Conservation (phyloP, 1,140 invertebrate genomes). For the Tetramorium simillimum region DNA sequence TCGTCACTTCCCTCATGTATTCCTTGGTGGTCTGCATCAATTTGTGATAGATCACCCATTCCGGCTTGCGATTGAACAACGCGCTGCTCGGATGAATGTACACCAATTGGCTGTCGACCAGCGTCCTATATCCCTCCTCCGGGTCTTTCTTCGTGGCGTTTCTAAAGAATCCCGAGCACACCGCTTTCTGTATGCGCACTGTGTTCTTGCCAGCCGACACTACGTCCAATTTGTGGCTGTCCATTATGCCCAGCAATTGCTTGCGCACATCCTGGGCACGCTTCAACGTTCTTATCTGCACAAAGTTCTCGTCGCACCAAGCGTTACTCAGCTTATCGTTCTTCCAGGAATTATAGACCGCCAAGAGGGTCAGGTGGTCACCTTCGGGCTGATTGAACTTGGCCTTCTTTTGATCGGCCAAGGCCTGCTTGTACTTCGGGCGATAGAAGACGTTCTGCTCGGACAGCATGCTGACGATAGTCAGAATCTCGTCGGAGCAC, state of each 20-base stretch:
- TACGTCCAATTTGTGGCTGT: conserved; percentile 99
- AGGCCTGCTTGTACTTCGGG: conserved; percentile 98
- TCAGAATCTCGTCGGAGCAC: conserved; percentile 99
- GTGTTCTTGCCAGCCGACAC: conserved; percentile 98
- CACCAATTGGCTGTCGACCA: conserved; percentile 99
- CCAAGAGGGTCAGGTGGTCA: conserved; percentile 98
- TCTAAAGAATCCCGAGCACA: conserved; percentile 99
- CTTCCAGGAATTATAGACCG: conserved; percentile 99
- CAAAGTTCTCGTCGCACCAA: conserved; percentile 99
- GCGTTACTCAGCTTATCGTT: conserved; percentile 99
- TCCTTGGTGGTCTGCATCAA: conserved; percentile 99
- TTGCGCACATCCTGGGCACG: conserved; percentile 99
- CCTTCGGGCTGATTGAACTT: conserved; percentile 99
- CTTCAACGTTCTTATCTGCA: conserved; percentile 98
- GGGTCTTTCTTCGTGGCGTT: conserved; percentile 99
- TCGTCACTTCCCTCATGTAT: conserved; percentile 99
- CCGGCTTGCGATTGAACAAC: conserved; percentile 98
- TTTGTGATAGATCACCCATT: conserved; percentile 99
- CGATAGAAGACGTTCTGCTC: conserved; percentile 99
- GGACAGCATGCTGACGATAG: conserved; percentile 99
- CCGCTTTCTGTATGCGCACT: conserved; percentile 98
- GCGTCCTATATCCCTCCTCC: conserved; percentile 98
- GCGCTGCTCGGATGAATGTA: conserved; percentile 99
- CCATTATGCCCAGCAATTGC: conserved; percentile 99
- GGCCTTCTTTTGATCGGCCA: conserved; percentile 99